Percentiles rank a stretch among this genome's conserved stretches.
phyloP scores from a whole-genome alignment of 2,797 vertebrate genomes.

The Neopelma chrysocephalum region DNA sequence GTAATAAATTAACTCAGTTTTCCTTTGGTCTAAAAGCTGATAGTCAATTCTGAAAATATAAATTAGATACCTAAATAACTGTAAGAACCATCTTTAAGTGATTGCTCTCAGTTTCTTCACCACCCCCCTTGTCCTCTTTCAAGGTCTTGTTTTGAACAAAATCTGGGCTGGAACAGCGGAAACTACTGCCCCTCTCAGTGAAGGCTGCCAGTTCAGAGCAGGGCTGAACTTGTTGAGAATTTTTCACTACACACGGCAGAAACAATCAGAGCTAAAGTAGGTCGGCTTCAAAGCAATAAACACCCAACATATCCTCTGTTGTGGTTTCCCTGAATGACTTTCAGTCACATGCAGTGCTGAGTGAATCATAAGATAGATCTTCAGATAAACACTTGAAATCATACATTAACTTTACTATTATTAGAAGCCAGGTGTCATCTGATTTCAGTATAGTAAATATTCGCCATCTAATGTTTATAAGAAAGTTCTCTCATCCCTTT shows the following conservation, averaged over 20 bases:
- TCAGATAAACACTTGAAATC: background rate
- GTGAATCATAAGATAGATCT: background rate
- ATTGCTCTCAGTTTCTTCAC: background rate
- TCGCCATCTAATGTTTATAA: background rate
- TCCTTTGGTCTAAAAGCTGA: background rate
- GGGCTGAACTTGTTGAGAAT: background rate
- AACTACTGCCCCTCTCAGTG: accelerated
- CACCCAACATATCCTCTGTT: background rate
- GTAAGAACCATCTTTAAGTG: background rate
- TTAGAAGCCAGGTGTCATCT: background rate
- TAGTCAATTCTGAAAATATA: background rate
- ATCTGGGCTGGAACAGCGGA: background rate
- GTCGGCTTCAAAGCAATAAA: background rate
- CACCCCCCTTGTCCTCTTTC: background rate
- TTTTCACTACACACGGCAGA: background rate
- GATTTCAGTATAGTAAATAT: background rate
- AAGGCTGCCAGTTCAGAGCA: background rate
- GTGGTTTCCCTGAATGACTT: background rate
- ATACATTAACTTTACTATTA: background rate
- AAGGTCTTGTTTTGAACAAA: background rate
- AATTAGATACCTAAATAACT: background rate
- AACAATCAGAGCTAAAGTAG: background rate
- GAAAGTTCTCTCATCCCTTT: background rate
- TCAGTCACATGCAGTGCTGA: background rate
- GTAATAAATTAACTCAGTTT: background rate